These are phyloP conservation scores for Protomyctophum bolini DNA, from an alignment of 2,113 vertebrate genomes.

Conservation along the genomic window DNA sequence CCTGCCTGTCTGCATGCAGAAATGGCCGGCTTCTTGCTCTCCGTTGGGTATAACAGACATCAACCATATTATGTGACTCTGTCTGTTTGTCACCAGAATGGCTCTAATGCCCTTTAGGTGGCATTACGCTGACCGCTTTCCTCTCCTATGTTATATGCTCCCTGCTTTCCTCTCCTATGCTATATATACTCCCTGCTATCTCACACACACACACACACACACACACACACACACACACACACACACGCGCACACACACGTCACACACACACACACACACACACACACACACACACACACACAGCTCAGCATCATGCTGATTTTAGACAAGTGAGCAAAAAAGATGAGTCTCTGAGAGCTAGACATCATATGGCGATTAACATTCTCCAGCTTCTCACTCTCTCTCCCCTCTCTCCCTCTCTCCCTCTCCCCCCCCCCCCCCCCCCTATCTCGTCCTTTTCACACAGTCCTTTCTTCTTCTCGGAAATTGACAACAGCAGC, in stretches of 20 bases:
- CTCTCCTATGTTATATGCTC: conserved; percentile 17
- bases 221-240: too few relatives aligned
- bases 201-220: too few relatives aligned
- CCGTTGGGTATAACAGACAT: conserved; percentile 59
- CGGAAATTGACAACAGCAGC: conserved; percentile 14
- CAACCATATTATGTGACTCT: conserved; percentile 20
- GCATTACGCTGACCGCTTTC: conserved; percentile 46
- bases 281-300: conserved; percentile 2
- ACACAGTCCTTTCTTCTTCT: background rate
- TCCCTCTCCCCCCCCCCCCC: background rate
- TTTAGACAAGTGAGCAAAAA: too few relatives aligned
- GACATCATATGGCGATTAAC: too few relatives aligned
- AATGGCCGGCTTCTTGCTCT: conserved; percentile 51
- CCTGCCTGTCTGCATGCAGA: conserved; percentile 47
- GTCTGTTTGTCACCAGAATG: conserved; percentile 63
- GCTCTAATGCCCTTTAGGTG: conserved; percentile 65
- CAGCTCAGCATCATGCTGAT: too few relatives aligned
- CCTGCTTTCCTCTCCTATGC: conserved; percentile 18
- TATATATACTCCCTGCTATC: too few relatives aligned
- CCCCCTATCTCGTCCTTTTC: too few relatives aligned
- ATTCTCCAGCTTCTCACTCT: background rate
- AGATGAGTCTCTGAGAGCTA: too few relatives aligned
- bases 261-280: conserved; percentile 2
- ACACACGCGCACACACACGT: too few relatives aligned
- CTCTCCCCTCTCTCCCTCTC: background rate